These are phyloP conservation scores for Drosophila willistoni DNA, from an alignment of 1,140 invertebrate genomes.

Conservation along the genomic window DNA sequence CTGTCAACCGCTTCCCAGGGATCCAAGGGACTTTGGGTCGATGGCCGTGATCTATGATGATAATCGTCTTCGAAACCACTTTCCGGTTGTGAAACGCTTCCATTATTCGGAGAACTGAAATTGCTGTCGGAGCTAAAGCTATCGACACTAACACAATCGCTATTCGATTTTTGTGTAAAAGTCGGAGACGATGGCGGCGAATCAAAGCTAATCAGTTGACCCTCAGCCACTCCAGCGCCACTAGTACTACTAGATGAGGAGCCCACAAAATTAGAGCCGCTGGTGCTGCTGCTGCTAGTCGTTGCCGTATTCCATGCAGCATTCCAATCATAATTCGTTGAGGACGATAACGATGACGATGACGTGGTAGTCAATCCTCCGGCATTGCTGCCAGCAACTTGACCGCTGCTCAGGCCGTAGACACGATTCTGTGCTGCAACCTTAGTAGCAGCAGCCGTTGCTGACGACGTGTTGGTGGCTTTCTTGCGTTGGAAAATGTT, in stretches of 20 bases:
- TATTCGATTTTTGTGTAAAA: conserved; percentile 88
- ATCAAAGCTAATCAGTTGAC: conserved; percentile 86
- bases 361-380: conserved; percentile 11
- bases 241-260: conserved; percentile 2
- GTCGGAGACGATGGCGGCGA: conserved; percentile 89
- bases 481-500: conserved; percentile 81
- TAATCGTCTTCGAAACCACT: conserved; percentile 91
- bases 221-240: conserved; percentile 45
- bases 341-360: conserved; percentile 10
- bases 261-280: conserved; percentile 14
- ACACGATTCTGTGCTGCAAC: conserved; percentile 82
- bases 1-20: conserved; percentile 84
- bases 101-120: conserved; percentile 84
- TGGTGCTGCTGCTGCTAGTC: conserved; percentile 28
- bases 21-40: conserved; percentile 83
- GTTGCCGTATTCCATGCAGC: conserved; percentile 67
- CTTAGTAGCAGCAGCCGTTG: conserved; percentile 66
- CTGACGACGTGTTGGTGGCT: conserved; percentile 40
- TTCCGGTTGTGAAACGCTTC: conserved; percentile 89
- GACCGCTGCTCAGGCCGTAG: conserved; percentile 83
- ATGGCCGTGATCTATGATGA: conserved; percentile 84
- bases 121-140: conserved; percentile 88
- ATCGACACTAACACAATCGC: conserved; percentile 89
- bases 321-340: conserved; percentile 63
- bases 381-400: conserved; percentile 38